These are phyloP conservation scores for Tauraco erythrolophus DNA, from an alignment of 2,113 vertebrate genomes.

Conservation along the genomic window DNA sequence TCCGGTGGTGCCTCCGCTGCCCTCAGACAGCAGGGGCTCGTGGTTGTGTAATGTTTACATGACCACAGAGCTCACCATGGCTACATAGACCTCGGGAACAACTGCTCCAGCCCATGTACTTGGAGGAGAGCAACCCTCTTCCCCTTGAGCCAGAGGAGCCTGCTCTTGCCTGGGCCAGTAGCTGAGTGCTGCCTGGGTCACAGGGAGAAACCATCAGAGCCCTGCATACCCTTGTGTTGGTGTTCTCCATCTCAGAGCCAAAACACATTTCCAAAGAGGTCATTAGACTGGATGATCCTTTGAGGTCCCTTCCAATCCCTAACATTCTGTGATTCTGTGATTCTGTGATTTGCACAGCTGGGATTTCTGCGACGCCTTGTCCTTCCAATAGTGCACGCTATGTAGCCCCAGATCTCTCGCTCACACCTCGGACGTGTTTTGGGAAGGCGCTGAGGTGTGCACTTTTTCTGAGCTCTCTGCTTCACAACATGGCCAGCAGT, in stretches of 20 bases:
- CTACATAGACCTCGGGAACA: constrained; percentile 19
- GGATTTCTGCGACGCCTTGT: background rate
- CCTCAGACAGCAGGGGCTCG: constrained; percentile 5
- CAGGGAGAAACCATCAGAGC: background rate
- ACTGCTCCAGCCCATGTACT: background rate
- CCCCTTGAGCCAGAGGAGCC: background rate
- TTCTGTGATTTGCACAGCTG: background rate
- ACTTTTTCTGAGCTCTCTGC: background rate
- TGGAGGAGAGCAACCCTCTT: background rate
- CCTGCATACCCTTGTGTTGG: background rate
- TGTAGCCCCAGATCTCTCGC: background rate
- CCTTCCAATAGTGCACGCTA: fast-evolving
- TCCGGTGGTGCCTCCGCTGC: background rate
- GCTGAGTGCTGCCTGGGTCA: background rate
- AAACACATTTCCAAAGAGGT: background rate
- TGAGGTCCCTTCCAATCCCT: too few relatives aligned
- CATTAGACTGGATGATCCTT: too few relatives aligned
- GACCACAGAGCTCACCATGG: constrained; percentile 66
- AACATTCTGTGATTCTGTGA: too few relatives aligned
- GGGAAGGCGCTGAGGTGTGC: background rate
- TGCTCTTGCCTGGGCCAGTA: background rate
- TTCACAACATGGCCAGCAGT: background rate
- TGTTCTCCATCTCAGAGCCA: background rate
- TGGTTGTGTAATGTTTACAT: constrained; percentile 64
- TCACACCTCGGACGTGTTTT: background rate